Evolutionary conservation across 2,113 vertebrate genomes (phyloP), one percentile per base, ranked within the genome.

Genomic region (Chloropsis cyanopogon): DNA sequence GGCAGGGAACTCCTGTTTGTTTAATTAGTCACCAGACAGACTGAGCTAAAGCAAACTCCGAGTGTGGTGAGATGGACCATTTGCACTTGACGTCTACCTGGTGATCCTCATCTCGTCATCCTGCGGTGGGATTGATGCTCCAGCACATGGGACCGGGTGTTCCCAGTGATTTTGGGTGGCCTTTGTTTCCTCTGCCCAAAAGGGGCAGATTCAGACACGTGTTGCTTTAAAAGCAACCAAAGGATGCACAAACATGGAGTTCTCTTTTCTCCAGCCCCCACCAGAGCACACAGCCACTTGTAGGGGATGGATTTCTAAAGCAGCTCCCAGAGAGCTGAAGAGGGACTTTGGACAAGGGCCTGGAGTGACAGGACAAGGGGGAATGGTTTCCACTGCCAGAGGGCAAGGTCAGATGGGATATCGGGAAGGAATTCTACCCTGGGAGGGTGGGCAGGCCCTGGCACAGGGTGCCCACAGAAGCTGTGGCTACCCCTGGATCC

Each of bases 1-100:
- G 96, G 95, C 94, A 85, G 75, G 86, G 83, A 88, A 37, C 31
- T 79, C 54, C 59, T 42, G 83, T 96, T 95, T 95, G 93, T 93
- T 96, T 95, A 92, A 96, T 95, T 95, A 91, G 86, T 71, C 57
- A 93, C 78, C 73, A 88, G 88, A 82, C 44, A 16, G 35, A 24
- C 63, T 35, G 92, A 71, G 75, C 75, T 61, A 6, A 65, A 75
- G 80, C 82, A 44, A 63, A 56, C 76, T 61, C 31, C 1, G 2
- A 29, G 82, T 4, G 66, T 42, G 72, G 28, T 4, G 56, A 92
- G 60, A 26, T 26, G 46, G 52, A 75, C 33, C 46, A 2, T 54
- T 91, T 61, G 35, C 0, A 1, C 29, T 41, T 28, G 61, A 29
- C 2, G 3, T 42, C 21, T 4, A 39, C 49, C 31, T 17, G 73